Evolutionary conservation across 1,140 invertebrate species (phyloP).

Genomic region (Hyles vespertilio): DNA sequence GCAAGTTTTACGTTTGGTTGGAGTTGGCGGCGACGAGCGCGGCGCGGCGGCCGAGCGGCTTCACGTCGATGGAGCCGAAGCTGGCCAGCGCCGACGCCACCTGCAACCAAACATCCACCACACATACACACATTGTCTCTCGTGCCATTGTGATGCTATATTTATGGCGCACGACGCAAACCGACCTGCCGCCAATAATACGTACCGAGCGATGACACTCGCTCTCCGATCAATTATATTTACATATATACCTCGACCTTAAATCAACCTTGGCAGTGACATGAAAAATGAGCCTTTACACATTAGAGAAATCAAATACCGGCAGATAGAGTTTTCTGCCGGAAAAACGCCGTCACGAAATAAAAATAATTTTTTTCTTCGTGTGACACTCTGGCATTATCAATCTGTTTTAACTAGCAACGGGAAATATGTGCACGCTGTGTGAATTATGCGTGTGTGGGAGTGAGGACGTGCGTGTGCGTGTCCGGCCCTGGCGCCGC

Average conservation of each 20-base stretch:
- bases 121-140: slow-evolving; percentile 1
- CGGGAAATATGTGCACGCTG: slow-evolving; percentile 41
- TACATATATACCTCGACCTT: slow-evolving; percentile 59
- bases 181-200: slow-evolving; percentile 31
- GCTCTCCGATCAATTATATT: slow-evolving; percentile 46
- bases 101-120: slow-evolving; percentile 27
- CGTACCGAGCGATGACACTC: slow-evolving; percentile 41
- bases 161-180: slow-evolving; percentile 18
- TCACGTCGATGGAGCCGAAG: slow-evolving; percentile 57
- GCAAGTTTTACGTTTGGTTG: slow-evolving; percentile 39
- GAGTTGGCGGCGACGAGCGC: slow-evolving; percentile 55
- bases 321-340: slow-evolving; percentile 24
- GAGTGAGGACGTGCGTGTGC: slow-evolving; percentile 27
- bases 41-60: slow-evolving; percentile 42
- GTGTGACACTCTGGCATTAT: slow-evolving; percentile 67
- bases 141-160: slow-evolving; percentile 22
- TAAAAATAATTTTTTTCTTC: slow-evolving; percentile 59
- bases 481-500: slow-evolving; percentile 27
- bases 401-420: slow-evolving; percentile 66
- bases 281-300: slow-evolving; percentile 60
- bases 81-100: slow-evolving; percentile 42
- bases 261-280: slow-evolving; percentile 72
- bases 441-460: slow-evolving; percentile 22
- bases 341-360: slow-evolving; percentile 34
- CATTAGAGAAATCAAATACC: slow-evolving; percentile 59